These are phyloP conservation scores for Actinia equina DNA, from an alignment of 64 coral and sea anemone genomes.

Conservation along the genomic window DNA sequence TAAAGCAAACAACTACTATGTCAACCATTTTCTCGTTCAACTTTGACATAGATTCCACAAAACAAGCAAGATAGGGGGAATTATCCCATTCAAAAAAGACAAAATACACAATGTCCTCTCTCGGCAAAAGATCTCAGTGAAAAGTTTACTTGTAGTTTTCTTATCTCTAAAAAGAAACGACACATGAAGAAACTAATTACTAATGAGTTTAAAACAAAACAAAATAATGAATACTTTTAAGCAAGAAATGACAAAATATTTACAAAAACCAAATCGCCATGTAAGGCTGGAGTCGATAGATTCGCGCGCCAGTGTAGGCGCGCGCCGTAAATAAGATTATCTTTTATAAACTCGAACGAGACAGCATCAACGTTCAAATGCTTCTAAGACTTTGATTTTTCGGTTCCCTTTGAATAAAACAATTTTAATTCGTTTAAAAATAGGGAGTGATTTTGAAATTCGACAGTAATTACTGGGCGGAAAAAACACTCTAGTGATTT, in stretches of 20 bases:
- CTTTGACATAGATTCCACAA: constrained; percentile 28
- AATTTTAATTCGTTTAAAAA: constrained; percentile 20
- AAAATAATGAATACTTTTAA: constrained; percentile 7
- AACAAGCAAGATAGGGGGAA: constrained; percentile 10
- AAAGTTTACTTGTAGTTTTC: constrained; percentile 17
- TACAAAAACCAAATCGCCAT: constrained; percentile 7
- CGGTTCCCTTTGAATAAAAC: neutral
- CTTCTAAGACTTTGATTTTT: neutral
- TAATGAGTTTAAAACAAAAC: constrained; percentile 3
- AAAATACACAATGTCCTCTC: constrained; percentile 5
- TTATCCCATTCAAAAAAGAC: constrained; percentile 14
- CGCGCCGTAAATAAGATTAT: neutral
- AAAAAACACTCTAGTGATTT: constrained; percentile 13
- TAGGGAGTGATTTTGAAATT: constrained; percentile 2
- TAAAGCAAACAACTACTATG: constrained; percentile 20
- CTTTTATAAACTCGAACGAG: neutral
- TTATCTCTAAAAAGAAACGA: constrained; percentile 7
- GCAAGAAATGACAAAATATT: constrained; percentile 12
- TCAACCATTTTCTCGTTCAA: constrained; percentile 19
- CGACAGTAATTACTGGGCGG: constrained; percentile 12
- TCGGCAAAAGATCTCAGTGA: constrained; percentile 1
- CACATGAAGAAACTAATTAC: constrained; percentile 10
- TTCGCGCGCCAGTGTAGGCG: neutral
- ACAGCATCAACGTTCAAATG: neutral
- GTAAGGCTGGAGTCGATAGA: neutral